Evolutionary conservation across 2,797 vertebrate species (phyloP).

Genomic region (Delichon dasypus): DNA sequence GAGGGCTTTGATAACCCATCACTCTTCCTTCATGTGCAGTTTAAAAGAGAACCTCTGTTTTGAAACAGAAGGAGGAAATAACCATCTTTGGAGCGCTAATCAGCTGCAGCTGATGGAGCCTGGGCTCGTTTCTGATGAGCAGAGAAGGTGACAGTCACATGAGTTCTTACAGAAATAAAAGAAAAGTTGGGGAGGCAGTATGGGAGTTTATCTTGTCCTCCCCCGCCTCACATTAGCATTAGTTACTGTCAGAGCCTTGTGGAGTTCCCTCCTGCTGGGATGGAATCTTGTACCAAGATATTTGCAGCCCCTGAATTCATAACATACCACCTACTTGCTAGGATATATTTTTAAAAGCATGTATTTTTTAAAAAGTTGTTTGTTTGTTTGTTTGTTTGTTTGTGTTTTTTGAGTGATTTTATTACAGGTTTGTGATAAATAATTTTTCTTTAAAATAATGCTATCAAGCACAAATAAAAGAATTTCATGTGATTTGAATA

Average conservation of each 20-base stretch:
- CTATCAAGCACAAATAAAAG: not conserved
- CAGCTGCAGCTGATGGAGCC: not conserved
- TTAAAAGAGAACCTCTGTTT: not conserved
- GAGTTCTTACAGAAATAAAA: not conserved
- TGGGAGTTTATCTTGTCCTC: not conserved
- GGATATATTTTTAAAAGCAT: not conserved
- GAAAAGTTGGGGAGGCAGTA: not conserved
- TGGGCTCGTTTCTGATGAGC: not conserved
- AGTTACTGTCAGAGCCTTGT: not conserved
- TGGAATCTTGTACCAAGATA: not conserved
- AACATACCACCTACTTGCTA: accelerated
- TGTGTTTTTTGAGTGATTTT: not conserved
- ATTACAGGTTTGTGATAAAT: not conserved
- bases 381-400: too few relatives aligned
- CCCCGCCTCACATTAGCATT: not conserved
- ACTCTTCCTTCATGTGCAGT: not conserved
- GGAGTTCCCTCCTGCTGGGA: not conserved
- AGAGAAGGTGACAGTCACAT: not conserved
- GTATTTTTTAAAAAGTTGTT: too few relatives aligned
- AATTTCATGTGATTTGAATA: not conserved
- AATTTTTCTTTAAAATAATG: not conserved
- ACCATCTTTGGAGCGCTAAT: not conserved
- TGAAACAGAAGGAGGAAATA: not conserved
- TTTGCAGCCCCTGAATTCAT: not conserved
- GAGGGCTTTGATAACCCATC: not conserved